Conservation (phyloP, 1,140 invertebrate species). For the Coptotermes formosanus region DNA sequence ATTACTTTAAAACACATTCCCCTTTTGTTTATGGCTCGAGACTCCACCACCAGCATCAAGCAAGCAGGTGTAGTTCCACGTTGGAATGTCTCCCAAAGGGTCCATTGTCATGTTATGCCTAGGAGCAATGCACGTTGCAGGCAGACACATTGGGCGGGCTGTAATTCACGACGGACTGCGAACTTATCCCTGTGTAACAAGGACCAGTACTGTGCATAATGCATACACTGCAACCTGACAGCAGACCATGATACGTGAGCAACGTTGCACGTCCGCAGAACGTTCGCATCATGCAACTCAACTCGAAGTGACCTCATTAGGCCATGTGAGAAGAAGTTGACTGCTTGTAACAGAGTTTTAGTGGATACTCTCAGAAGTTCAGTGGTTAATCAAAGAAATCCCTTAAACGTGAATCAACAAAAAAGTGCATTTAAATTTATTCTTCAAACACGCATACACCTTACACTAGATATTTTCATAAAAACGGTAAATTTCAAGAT, state of each 20-base stretch:
- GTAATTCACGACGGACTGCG: not conserved
- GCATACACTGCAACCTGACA: not conserved
- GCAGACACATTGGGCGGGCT: too few relatives aligned
- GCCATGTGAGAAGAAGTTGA: not conserved
- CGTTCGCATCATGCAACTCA: not conserved
- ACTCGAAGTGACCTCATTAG: not conserved
- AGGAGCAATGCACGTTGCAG: not conserved
- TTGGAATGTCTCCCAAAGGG: not conserved
- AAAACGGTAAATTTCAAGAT: too few relatives aligned
- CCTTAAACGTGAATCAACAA: too few relatives aligned
- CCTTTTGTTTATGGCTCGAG: not conserved
- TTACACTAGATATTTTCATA: too few relatives aligned
- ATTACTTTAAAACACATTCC: not conserved
- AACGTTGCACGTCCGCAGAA: not conserved
- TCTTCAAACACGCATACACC: too few relatives aligned
- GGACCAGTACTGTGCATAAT: not conserved
- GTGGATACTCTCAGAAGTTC: too few relatives aligned
- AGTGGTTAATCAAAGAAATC: too few relatives aligned
- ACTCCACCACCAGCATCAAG: not conserved
- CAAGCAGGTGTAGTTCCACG: not conserved
- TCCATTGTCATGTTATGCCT: not conserved
- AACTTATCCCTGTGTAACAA: not conserved
- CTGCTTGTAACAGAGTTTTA: too few relatives aligned
- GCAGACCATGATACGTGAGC: too few relatives aligned
- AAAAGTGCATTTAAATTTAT: too few relatives aligned